These are phyloP conservation scores for Crypturellus tataupa DNA, from an alignment of 2,797 vertebrate species.

Conservation along the genomic window DNA sequence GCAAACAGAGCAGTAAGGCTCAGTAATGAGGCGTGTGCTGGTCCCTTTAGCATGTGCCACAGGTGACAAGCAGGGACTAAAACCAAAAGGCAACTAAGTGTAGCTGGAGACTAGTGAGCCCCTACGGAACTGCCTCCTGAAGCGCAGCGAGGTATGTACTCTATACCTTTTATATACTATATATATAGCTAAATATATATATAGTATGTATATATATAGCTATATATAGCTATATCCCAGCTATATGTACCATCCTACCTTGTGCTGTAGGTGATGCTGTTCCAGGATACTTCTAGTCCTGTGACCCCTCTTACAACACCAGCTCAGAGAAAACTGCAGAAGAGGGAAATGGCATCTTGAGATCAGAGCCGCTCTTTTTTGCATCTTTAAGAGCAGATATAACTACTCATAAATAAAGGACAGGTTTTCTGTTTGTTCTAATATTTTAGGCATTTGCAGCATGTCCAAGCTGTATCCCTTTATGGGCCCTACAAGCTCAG, in stretches of 20 bases:
- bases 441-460: neutral
- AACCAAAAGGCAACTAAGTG: neutral
- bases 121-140: neutral
- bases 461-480: neutral
- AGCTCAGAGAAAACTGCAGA: neutral
- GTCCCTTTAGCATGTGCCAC: neutral
- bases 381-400: neutral
- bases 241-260: neutral
- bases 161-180: too few species aligned
- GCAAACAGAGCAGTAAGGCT: neutral
- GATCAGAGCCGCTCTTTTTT: neutral
- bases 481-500: neutral
- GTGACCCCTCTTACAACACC: neutral
- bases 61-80: neutral
- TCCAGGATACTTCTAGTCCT: neutral
- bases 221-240: too few species aligned
- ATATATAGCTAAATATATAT: too few species aligned
- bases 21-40: neutral
- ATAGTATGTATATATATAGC: too few species aligned
- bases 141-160: neutral
- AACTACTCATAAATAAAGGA: neutral
- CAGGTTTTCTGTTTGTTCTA: neutral
- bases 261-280: neutral
- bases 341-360: neutral
- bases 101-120: neutral